Evolutionary conservation across 2,888 invertebrate species (phyloP).

Genomic region (Mythimna lalbum): DNA sequence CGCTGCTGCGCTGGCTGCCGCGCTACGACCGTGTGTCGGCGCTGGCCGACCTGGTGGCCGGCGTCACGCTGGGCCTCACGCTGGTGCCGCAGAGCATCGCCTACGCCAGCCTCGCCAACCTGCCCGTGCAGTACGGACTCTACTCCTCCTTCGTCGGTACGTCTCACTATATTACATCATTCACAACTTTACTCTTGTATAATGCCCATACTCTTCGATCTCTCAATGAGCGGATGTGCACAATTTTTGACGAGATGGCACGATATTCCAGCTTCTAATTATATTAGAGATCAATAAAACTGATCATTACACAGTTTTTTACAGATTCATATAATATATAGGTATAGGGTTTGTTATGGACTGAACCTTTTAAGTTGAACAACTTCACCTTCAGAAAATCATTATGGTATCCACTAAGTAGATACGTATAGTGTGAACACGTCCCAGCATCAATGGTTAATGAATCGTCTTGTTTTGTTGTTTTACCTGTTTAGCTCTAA

Average conservation of each 20-base stretch:
- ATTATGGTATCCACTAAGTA: too few relatives aligned
- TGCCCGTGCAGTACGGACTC: conserved; percentile 97
- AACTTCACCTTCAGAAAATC: neutral
- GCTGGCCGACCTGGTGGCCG: conserved; percentile 96
- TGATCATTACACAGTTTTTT: neutral
- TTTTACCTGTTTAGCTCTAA: too few relatives aligned
- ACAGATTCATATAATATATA: neutral
- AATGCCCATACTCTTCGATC: neutral
- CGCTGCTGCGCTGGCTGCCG: conserved; percentile 92
- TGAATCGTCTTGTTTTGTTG: neutral
- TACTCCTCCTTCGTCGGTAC: conserved; percentile 97
- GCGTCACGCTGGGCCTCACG: conserved; percentile 96
- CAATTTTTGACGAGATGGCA: neutral
- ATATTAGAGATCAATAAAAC: neutral
- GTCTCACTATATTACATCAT: conserved; percentile 18
- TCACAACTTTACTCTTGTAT: neutral
- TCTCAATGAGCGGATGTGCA: neutral
- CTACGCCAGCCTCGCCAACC: conserved; percentile 96
- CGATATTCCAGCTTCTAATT: neutral
- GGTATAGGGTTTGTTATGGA: neutral
- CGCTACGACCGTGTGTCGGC: conserved; percentile 93
- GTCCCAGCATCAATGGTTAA: neutral
- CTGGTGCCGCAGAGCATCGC: conserved; percentile 98
- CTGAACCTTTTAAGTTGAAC: neutral
- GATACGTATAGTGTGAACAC: too few relatives aligned